These are phyloP conservation scores for Zaprionus africanus DNA, from an alignment of 1,140 invertebrate species.

Conservation along the genomic window DNA sequence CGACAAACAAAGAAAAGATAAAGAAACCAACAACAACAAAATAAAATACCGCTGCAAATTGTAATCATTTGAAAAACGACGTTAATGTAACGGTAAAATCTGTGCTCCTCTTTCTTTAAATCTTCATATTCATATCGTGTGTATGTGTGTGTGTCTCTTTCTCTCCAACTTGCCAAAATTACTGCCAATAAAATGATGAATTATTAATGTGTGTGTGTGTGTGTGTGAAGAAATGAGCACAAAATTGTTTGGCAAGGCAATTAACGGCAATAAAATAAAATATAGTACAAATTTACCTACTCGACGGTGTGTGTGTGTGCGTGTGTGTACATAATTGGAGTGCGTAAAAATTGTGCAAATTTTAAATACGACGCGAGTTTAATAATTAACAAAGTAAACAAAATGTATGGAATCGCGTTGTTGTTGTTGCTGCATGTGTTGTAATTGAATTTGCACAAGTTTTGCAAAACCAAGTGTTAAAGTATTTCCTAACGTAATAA, in stretches of 20 bases:
- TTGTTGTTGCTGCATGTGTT: conserved; percentile 8
- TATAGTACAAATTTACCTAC: not conserved
- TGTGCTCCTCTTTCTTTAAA: conserved; percentile 51
- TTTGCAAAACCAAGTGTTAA: conserved; percentile 4
- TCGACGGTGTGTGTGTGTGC: not conserved
- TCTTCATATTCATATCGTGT: conserved; percentile 21
- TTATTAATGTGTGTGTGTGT: conserved; percentile 22
- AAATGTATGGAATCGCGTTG: conserved; percentile 26
- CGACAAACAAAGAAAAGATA: conserved; percentile 43
- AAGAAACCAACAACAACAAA: conserved; percentile 32
- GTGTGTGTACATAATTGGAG: conserved; percentile 49
- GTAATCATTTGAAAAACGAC: conserved; percentile 26
- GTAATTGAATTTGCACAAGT: conserved; percentile 39
- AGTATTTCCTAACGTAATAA: conserved; percentile 1
- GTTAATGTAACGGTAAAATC: conserved; percentile 57
- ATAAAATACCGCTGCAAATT: conserved; percentile 11
- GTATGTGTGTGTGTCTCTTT: conserved; percentile 17
- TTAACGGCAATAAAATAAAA: conserved; percentile 56
- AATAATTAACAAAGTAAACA: conserved; percentile 35
- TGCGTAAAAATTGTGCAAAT: conserved; percentile 58
- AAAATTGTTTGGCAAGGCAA: conserved; percentile 39
- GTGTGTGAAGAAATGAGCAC: conserved; percentile 29
- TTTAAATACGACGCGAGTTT: conserved; percentile 24
- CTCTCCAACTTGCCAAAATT: conserved; percentile 8
- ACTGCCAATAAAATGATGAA: conserved; percentile 17